These are phyloP conservation scores for Mastigias papua DNA, from an alignment of 30 jellyfish, hydroid and myxozoan species.

Conservation along the genomic window DNA sequence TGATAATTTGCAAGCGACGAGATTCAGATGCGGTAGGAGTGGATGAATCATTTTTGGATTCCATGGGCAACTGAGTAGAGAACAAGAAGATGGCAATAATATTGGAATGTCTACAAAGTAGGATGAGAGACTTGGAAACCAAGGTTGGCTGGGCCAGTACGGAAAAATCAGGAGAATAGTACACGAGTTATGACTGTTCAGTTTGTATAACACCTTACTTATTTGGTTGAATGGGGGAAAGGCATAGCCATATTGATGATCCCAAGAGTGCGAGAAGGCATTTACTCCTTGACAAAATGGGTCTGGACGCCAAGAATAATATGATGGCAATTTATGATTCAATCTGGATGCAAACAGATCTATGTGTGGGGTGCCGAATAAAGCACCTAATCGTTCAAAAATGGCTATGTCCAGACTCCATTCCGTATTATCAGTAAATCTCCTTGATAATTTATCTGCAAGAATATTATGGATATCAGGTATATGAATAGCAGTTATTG, in stretches of 20 bases:
- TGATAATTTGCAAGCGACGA: no score
- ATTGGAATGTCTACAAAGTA: not conserved
- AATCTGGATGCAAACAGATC: slow-evolving; percentile 43
- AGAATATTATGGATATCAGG: not conserved
- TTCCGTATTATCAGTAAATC: slow-evolving; percentile 7
- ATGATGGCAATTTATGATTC: slow-evolving; percentile 16
- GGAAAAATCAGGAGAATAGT: no score
- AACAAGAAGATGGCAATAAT: not conserved
- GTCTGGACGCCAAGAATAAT: slow-evolving; percentile 28
- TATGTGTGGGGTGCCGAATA: not conserved
- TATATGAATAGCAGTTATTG: not conserved
- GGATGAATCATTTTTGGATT: slow-evolving; percentile 25
- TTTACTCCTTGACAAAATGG: slow-evolving; percentile 10
- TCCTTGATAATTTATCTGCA: slow-evolving; percentile 11
- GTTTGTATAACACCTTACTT: slow-evolving; percentile 8
- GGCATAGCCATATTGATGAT: no score
- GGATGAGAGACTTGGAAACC: not conserved
- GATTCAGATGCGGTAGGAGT: slow-evolving; percentile 6
- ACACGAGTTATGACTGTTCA: no score
- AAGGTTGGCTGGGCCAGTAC: no score
- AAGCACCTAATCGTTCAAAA: not conserved
- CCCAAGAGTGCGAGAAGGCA: slow-evolving; percentile 48
- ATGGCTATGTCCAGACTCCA: not conserved
- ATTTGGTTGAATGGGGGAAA: slow-evolving; percentile 59
- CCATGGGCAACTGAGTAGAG: slow-evolving; percentile 4